Conservation (phyloP, 1,140 invertebrate species). For the Littorina saxatilis region DNA sequence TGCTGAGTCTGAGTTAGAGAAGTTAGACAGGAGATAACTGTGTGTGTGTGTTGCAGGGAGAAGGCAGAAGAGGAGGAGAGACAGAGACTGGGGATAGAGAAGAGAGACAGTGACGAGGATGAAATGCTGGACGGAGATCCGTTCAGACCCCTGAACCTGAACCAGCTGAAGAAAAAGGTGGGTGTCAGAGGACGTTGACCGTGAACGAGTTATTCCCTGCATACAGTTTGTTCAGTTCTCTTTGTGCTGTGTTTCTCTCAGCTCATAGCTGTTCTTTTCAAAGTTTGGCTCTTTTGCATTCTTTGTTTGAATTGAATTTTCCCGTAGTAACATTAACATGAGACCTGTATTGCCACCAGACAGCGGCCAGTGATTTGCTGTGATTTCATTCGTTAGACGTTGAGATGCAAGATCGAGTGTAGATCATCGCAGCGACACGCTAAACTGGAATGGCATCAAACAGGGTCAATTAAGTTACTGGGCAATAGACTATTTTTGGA, state of each 20-base stretch:
- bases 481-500: too few relatives aligned
- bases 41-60: constrained; percentile 56
- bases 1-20: too few relatives aligned
- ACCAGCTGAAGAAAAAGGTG: constrained; percentile 68
- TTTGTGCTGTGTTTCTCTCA: not conserved
- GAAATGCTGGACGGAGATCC: constrained; percentile 63
- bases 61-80: constrained; percentile 65
- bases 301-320: not conserved
- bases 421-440: too few relatives aligned
- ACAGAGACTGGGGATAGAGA: constrained; percentile 55
- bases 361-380: too few relatives aligned
- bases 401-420: too few relatives aligned
- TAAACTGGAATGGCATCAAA: too few relatives aligned
- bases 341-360: too few relatives aligned
- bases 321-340: not conserved
- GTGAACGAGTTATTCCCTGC: too few relatives aligned
- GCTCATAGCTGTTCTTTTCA: not conserved
- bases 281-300: not conserved
- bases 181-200: too few relatives aligned
- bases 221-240: too few relatives aligned
- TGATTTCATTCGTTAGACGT: too few relatives aligned
- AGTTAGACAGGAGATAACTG: not conserved
- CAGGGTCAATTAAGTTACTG: too few relatives aligned
- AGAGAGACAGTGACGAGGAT: constrained; percentile 59
- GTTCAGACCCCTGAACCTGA: constrained; percentile 63